These are phyloP conservation scores for Poeciliopsis paucimaculata DNA, from an alignment of 2,797 vertebrate genomes.

Conservation along the genomic window DNA sequence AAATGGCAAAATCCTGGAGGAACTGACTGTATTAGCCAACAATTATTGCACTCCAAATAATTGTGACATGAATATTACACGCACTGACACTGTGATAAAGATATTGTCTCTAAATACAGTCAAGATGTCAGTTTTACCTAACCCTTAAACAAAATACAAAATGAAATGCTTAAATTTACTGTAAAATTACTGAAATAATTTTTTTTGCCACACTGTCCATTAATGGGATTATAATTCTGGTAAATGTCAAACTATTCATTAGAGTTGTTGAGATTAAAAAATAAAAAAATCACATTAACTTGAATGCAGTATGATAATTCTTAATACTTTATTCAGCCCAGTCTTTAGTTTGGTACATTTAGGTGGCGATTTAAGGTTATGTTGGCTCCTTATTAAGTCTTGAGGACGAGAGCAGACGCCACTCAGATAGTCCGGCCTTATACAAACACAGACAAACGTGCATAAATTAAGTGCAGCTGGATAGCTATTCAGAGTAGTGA, in stretches of 20 bases:
- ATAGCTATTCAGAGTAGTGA: slow-evolving; percentile 62
- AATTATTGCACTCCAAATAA: too few species aligned
- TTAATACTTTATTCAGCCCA: neutral
- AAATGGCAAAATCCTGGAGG: too few species aligned
- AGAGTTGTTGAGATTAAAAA: neutral
- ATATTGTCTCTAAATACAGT: neutral
- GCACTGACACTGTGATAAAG: too few species aligned
- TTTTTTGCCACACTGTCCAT: neutral
- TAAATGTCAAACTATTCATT: neutral
- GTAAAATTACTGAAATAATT: neutral
- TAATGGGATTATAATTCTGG: neutral
- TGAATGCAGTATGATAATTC: too few species aligned
- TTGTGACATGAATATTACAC: too few species aligned
- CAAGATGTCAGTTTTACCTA: neutral
- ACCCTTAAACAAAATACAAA: neutral
- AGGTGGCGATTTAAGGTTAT: slow-evolving; percentile 7
- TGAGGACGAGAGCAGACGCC: slow-evolving; percentile 46
- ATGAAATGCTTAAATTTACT: neutral
- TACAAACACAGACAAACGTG: slow-evolving; percentile 22
- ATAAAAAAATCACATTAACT: too few species aligned
- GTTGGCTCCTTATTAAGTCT: slow-evolving; percentile 17
- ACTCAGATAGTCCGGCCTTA: slow-evolving; percentile 42
- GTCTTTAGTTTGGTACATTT: neutral
- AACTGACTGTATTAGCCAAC: too few species aligned
- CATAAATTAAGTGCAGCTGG: slow-evolving; percentile 66